These are phyloP conservation scores for Nyctibius bracteatus DNA, from an alignment of 2,113 vertebrate genomes.

Conservation along the genomic window DNA sequence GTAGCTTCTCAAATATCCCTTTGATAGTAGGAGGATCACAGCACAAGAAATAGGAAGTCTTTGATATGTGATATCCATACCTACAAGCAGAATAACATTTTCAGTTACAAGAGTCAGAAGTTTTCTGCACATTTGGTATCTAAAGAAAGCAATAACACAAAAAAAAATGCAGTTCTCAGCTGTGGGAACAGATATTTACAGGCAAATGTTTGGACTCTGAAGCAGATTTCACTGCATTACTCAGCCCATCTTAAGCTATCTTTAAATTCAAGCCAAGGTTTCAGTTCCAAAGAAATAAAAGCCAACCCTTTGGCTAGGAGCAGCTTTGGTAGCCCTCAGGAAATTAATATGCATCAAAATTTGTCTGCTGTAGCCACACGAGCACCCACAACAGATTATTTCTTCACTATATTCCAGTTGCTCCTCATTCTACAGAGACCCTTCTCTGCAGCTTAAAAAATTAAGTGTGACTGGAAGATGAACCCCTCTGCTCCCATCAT, in stretches of 20 bases:
- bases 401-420: not conserved
- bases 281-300: not conserved
- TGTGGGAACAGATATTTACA: not conserved
- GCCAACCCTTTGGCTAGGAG: not conserved
- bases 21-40: slow-evolving; percentile 85
- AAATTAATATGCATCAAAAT: not conserved
- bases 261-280: not conserved
- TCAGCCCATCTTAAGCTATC: not conserved
- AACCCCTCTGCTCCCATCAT: not conserved
- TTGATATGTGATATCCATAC: slow-evolving; percentile 90
- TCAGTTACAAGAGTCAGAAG: not conserved
- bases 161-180: not conserved
- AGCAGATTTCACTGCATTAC: not conserved
- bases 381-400: not conserved
- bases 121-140: not conserved
- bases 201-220: not conserved
- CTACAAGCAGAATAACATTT: slow-evolving; percentile 51
- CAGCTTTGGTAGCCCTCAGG: not conserved
- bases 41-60: slow-evolving; percentile 92
- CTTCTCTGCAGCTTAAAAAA: not conserved
- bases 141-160: not conserved
- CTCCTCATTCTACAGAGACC: not conserved
- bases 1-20: slow-evolving; percentile 84
- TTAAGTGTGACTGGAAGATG: not conserved
- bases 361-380: fast-evolving